Evolutionary conservation across 2,113 vertebrate genomes (phyloP).

Genomic region (Nibea coibor): DNA sequence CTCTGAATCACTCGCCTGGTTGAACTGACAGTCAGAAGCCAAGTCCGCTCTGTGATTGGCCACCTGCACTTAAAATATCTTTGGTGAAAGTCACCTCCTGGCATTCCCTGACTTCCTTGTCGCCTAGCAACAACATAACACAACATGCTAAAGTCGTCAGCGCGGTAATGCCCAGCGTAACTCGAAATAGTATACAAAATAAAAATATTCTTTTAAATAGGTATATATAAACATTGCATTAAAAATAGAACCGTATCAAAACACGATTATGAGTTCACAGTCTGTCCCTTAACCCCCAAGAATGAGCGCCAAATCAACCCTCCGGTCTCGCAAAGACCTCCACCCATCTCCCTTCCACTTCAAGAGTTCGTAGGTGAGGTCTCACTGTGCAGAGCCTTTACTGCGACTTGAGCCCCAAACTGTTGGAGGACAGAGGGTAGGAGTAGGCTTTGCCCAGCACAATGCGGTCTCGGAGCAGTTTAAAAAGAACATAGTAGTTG

Average conservation of each 20-base stretch:
- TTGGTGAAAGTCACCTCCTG: conserved; percentile 79
- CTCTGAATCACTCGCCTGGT: conserved; percentile 28
- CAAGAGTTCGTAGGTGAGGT: conserved; percentile 51
- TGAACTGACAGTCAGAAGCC: conserved; percentile 35
- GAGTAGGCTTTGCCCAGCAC: conserved; percentile 97
- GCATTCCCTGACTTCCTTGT: conserved; percentile 67
- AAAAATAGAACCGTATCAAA: conserved; percentile 99
- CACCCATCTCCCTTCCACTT: conserved; percentile 11
- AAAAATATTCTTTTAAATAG: conserved; percentile 99
- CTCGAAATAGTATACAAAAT: conserved; percentile 98
- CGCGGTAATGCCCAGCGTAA: conserved; percentile 80
- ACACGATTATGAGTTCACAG: conserved; percentile 89
- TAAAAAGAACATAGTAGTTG: conserved; percentile 99
- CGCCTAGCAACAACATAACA: conserved; percentile 69
- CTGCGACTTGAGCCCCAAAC: conserved; percentile 93
- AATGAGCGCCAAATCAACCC: background rate
- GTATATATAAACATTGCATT: conserved; percentile 95
- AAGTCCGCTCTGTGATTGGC: conserved; percentile 54
- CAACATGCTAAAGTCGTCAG: conserved; percentile 70
- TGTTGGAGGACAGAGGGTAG: conserved; percentile 88
- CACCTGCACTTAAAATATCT: conserved; percentile 78
- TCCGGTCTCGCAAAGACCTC: conserved; percentile 16
- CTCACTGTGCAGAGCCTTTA: conserved; percentile 69
- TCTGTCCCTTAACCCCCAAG: conserved; percentile 69
- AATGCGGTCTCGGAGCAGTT: conserved; percentile 96